Base-by-base conservation (phyloP, 2,113 vertebrate genomes). In the Carettochelys insculpta region DNA sequence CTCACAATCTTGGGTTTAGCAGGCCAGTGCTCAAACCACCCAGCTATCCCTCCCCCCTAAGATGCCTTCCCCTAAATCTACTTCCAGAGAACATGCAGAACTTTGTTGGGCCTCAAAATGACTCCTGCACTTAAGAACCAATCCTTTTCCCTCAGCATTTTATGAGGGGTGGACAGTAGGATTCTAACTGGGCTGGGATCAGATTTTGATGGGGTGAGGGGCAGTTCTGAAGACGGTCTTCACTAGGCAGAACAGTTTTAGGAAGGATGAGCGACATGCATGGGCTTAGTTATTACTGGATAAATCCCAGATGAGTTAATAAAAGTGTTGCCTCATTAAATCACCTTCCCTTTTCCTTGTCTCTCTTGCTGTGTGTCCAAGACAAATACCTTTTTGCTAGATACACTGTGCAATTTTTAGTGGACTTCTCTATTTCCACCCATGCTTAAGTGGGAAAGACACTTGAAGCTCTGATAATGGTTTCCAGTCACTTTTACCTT, bases 371-470 rank as follows among this genome's bases (percentile, higher is more conserved):
- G 11, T 85, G 22, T 56, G 58, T 82, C 12, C 45, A 61, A 78
- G 11, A 1, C 3, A 4, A 2, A 6, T 3, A 14, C 2, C 1
- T 0, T 3, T 1, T 0, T 6, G n/a, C 25, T 77, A 56, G 20
- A 29, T 91, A 86, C 8, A 38, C 79, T 61, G 5, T 82, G 75
- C 20, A 80, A 0, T 61, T 94, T 80, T 78, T 29, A 45, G 71
- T 75, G 41, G 71, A 75, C 71, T 75, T 75, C 85, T 0, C 17
- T 31, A 31, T 25, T 94, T 85, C 87, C 10, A 27, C 29, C 88
- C n/a, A 25, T 78, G 61, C 58, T 92, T 56, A 79, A 85, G n/a
- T 75, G 87, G 53, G 85, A 71, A 68, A 92, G 52, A 80, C 27
- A 53, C 53, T 54, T 87, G 68, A 76, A 56, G 27, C 54, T 86